Evolutionary conservation across 2,888 invertebrate species (phyloP).

Genomic region (Oasisia sp.): DNA sequence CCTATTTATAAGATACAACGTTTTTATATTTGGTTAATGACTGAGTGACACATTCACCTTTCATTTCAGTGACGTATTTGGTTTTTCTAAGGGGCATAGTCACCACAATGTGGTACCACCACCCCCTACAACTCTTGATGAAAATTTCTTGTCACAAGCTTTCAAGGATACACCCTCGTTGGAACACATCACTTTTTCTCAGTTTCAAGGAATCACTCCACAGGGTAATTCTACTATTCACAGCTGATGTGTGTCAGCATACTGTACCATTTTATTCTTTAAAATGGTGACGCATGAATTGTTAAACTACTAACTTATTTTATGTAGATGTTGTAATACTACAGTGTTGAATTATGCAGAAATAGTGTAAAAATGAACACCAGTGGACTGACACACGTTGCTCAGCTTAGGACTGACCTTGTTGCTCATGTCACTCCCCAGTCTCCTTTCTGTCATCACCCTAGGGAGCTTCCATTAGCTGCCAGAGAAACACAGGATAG

Average conservation of each 20-base stretch:
- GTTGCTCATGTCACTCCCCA: too few relatives aligned
- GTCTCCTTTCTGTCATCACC: too few relatives aligned
- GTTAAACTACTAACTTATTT: too few relatives aligned
- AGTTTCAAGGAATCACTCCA: background rate
- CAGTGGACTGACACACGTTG: too few relatives aligned
- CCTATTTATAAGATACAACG: background rate
- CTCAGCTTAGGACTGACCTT: too few relatives aligned
- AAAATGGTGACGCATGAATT: too few relatives aligned
- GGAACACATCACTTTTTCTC: background rate
- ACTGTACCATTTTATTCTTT: background rate
- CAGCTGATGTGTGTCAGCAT: background rate
- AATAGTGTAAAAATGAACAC: too few relatives aligned
- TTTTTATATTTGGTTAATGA: background rate
- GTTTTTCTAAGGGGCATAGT: background rate
- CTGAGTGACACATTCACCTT: background rate
- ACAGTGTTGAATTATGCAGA: background rate
- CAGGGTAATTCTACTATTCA: background rate
- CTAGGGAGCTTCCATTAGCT: too few relatives aligned
- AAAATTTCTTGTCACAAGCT: constrained; percentile 4
- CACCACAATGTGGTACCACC: background rate
- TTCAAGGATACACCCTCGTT: background rate
- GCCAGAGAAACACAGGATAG: too few relatives aligned
- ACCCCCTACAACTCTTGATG: background rate
- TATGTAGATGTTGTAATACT: too few relatives aligned
- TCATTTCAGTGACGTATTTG: background rate